Evolutionary conservation across 2,888 invertebrate species (phyloP).

Genomic region (Meliscaeva auricollis): DNA sequence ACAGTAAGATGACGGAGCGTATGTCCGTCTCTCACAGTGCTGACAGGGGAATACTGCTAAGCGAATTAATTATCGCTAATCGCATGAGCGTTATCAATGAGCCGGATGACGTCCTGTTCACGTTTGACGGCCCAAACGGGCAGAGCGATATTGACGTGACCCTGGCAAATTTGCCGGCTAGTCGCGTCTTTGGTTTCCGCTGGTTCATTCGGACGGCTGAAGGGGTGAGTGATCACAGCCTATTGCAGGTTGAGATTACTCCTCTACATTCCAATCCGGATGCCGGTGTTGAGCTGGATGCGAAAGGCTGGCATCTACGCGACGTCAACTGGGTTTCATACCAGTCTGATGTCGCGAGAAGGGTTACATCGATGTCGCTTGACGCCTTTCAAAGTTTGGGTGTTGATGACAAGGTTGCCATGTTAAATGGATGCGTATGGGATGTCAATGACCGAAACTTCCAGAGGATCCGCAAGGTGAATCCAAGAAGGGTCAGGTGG

Average conservation of each 20-base stretch:
- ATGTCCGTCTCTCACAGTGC: not conserved
- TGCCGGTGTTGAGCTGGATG: not conserved
- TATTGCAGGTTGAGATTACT: not conserved
- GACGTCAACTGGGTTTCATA: not conserved
- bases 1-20: slow-evolving; percentile 31
- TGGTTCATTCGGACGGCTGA: not conserved
- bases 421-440: slow-evolving; percentile 7
- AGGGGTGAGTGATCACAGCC: not conserved
- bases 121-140: slow-evolving; percentile 1
- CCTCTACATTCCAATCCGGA: not conserved
- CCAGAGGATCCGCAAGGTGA: not conserved
- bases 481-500: not conserved
- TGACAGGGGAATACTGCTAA: slow-evolving; percentile 12
- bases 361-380: not conserved
- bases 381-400: slow-evolving; percentile 11
- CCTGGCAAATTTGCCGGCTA: not conserved
- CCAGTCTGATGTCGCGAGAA: not conserved
- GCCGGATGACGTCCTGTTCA: slow-evolving; percentile 30
- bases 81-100: slow-evolving; percentile 41
- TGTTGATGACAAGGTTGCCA: slow-evolving; percentile 7
- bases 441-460: slow-evolving; percentile 15
- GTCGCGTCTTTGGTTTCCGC: not conserved
- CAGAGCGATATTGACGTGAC: not conserved
- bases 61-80: slow-evolving; percentile 28
- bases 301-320: not conserved